phyloP scores from a whole-genome alignment of 1,140 invertebrate species.

The Cotesia chilonis region DNA sequence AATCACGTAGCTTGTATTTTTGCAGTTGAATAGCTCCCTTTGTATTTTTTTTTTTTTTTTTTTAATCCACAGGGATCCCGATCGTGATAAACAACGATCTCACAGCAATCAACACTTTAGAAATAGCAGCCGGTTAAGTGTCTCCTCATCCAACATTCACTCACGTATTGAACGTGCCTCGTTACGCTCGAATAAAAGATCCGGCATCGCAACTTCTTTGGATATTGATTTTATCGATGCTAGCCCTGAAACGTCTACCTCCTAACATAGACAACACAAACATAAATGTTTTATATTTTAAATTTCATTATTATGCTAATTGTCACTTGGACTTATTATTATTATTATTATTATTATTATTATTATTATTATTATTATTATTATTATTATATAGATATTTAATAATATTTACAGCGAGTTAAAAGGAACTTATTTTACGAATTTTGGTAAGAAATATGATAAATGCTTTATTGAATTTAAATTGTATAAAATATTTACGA shows the following conservation, averaged over 20 bases:
- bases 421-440: too few relatives aligned
- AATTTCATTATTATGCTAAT: constrained; percentile 22
- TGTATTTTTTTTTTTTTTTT: not conserved
- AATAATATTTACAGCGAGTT: too few relatives aligned
- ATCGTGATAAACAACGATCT: constrained; percentile 22
- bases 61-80: not conserved
- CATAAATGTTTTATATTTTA: constrained; percentile 14
- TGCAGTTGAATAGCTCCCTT: too few relatives aligned
- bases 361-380: too few relatives aligned
- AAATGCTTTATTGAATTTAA: too few relatives aligned
- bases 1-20: not conserved
- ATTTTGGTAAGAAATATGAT: too few relatives aligned
- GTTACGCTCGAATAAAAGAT: constrained; percentile 44
- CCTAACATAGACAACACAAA: constrained; percentile 41
- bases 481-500: too few relatives aligned
- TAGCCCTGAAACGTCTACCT: constrained; percentile 56
- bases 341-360: too few relatives aligned
- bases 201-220: constrained; percentile 41
- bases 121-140: constrained; percentile 45
- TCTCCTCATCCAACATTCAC: constrained; percentile 44
- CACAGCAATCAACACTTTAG: constrained; percentile 38
- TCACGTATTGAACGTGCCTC: constrained; percentile 40
- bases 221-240: constrained; percentile 59
- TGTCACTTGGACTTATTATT: too few relatives aligned
- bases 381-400: too few relatives aligned